Evolutionary conservation across 2,888 invertebrate species (phyloP).

Genomic region (Pterobdella sp.): DNA sequence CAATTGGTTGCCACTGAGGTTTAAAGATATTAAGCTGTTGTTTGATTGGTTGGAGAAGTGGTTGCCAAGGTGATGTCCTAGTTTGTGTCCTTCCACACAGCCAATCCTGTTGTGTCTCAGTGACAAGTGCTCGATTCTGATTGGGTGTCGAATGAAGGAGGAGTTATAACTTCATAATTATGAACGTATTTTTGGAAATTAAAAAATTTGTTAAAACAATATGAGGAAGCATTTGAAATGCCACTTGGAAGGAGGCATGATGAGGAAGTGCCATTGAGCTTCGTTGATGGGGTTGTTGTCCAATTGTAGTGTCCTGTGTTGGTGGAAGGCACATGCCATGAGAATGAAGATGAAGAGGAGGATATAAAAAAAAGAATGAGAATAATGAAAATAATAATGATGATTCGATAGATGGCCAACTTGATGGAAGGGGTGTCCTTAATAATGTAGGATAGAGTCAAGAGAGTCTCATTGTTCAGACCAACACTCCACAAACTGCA

Average conservation of each 20-base stretch:
- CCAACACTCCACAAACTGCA: too few species aligned
- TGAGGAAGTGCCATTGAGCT: background rate
- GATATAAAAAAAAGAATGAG: too few species aligned
- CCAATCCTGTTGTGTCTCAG: background rate
- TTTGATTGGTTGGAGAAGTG: background rate
- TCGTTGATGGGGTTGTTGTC: background rate
- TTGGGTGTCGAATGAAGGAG: too few species aligned
- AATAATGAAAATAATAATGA: too few species aligned
- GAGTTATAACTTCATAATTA: too few species aligned
- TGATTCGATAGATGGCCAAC: too few species aligned
- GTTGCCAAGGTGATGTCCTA: background rate
- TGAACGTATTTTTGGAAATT: background rate
- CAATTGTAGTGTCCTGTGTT: background rate
- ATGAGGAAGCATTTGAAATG: background rate
- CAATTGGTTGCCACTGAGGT: background rate
- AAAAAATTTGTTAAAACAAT: background rate
- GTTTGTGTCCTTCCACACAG: background rate
- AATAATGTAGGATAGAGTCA: too few species aligned
- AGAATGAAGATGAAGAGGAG: too few species aligned
- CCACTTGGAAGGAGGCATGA: background rate
- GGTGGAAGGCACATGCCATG: too few species aligned
- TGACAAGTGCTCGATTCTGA: background rate
- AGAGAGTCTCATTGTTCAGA: too few species aligned
- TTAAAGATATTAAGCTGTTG: background rate
- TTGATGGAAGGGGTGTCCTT: too few species aligned